Percentiles rank a stretch among this genome's conserved stretches.
Evolutionary conservation across 2,113 vertebrate species (phyloP).

Genomic region (Murina feae): DNA sequence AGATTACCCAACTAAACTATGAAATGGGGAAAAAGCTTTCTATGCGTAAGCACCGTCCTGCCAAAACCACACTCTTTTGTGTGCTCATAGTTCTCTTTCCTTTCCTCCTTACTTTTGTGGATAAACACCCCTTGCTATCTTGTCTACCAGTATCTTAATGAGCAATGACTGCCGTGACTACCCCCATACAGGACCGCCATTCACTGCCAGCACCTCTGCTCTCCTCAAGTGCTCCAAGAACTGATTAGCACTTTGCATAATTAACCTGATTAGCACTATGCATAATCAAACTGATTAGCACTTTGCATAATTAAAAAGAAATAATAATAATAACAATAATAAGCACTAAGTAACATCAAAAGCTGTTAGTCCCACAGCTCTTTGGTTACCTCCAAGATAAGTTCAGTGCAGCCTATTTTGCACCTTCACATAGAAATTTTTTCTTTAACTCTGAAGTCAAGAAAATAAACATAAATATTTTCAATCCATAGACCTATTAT

Average conservation of each 20-base stretch:
- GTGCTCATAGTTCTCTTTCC: conserved; percentile 33
- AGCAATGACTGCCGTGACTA: conserved; percentile 86
- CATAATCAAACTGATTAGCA: conserved; percentile 88
- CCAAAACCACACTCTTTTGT: conserved; percentile 67
- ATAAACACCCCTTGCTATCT: conserved; percentile 79
- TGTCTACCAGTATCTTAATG: conserved; percentile 84
- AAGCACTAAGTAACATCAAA: conserved; percentile 88
- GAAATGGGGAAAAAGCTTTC: conserved; percentile 72
- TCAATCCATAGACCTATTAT: conserved; percentile 3
- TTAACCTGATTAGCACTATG: conserved; percentile 92
- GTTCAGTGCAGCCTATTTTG: conserved; percentile 75
- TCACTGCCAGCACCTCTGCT: conserved; percentile 87
- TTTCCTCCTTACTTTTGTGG: conserved; percentile 66
- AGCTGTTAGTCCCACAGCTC: conserved; percentile 82
- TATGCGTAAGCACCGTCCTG: conserved; percentile 70
- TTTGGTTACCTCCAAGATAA: conserved; percentile 80
- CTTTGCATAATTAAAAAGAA: conserved; percentile 87
- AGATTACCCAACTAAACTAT: conserved; percentile 78
- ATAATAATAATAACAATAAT: conserved; percentile 91
- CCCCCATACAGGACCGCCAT: conserved; percentile 84
- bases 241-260: conserved; percentile 93
- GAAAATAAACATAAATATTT: conserved; percentile 44
- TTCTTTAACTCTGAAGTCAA: conserved; percentile 68
- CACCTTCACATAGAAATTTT: conserved; percentile 69
- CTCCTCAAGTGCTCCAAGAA: conserved; percentile 88